Conservation (phyloP, 2,888 invertebrate species). For the Rhopalosiphum nymphaeae region DNA sequence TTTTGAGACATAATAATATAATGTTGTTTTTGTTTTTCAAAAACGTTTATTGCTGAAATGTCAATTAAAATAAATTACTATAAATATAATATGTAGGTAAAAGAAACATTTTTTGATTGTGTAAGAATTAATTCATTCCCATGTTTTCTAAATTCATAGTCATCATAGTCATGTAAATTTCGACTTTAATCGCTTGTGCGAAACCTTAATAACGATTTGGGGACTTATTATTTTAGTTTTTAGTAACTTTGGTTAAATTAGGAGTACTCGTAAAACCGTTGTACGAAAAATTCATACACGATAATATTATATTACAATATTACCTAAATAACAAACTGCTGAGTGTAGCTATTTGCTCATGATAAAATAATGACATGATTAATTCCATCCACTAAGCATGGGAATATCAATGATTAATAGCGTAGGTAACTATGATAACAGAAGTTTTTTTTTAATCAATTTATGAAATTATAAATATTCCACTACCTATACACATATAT, state of each 20-base stretch:
- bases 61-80: not conserved
- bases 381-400: not conserved
- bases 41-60: not conserved
- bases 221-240: not conserved
- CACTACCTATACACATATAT: not conserved
- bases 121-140: not conserved
- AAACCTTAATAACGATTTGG: not conserved
- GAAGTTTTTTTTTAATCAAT: not conserved
- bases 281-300: not conserved
- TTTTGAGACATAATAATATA: not conserved
- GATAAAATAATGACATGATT: not conserved
- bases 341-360: not conserved
- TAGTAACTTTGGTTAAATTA: not conserved
- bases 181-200: not conserved
- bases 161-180: not conserved
- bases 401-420: conserved; percentile 4
- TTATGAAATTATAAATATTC: not conserved
- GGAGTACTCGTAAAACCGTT: not conserved
- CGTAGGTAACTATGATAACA: not conserved
- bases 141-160: not conserved
- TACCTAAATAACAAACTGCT: not conserved
- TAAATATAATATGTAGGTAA: not conserved
- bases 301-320: not conserved
- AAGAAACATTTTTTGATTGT: not conserved
- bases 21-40: not conserved